phyloP scores from a whole-genome alignment of 2,888 invertebrate species.

The Baronia brevicornis region DNA sequence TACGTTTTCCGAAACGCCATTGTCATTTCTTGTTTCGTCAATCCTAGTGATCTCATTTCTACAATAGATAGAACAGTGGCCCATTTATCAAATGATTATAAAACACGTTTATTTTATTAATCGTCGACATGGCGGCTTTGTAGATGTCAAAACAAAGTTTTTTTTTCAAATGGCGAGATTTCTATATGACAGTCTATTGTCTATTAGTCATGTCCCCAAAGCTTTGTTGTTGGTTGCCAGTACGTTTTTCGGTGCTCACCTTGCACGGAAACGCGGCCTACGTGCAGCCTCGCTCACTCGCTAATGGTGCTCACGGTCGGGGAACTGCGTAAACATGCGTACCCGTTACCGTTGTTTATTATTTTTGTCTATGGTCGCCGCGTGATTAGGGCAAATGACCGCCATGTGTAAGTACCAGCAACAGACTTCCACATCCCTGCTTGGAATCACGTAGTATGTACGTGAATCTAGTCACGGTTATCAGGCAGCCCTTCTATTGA shows the following conservation, averaged over 20 bases:
- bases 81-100: too few relatives aligned
- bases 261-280: slow-evolving; percentile 31
- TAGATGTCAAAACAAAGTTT: slow-evolving; percentile 8
- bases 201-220: slow-evolving; percentile 66
- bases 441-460: too few relatives aligned
- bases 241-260: slow-evolving; percentile 50
- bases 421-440: too few relatives aligned
- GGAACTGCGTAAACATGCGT: slow-evolving; percentile 38
- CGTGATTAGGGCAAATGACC: too few relatives aligned
- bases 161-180: slow-evolving; percentile 24
- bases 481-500: too few relatives aligned
- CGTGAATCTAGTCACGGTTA: too few relatives aligned
- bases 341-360: slow-evolving; percentile 5
- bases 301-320: slow-evolving; percentile 57
- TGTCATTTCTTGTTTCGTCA: too few relatives aligned
- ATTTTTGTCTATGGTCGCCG: not conserved
- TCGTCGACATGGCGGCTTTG: too few relatives aligned
- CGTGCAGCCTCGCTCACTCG: slow-evolving; percentile 61
- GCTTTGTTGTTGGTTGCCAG: slow-evolving; percentile 36
- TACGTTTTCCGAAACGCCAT: not conserved
- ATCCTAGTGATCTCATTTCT: too few relatives aligned
- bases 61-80: too few relatives aligned
- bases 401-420: too few relatives aligned
- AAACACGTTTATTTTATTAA: too few relatives aligned
- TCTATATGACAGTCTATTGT: slow-evolving; percentile 53